A percentile compares a stretch with the other conserved stretches of the same genome.
These are phyloP conservation scores for Stichopus chloronotus DNA, from an alignment of 35 echinoderm and acorn worm genomes.

Conservation along the genomic window DNA sequence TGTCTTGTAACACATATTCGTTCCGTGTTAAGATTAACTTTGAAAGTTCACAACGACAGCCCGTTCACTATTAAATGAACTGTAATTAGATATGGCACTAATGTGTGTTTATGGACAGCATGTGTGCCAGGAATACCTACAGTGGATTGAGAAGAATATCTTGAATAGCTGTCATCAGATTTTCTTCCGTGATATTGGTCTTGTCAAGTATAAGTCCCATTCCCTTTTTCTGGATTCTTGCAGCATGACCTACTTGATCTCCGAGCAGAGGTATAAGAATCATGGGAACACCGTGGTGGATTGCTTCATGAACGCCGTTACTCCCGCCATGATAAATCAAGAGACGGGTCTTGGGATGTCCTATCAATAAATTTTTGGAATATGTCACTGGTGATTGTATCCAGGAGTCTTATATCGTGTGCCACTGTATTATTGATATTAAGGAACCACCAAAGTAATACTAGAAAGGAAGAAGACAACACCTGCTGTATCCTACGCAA, in stretches of 20 bases:
- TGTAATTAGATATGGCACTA: neutral
- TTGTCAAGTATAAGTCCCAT: slow-evolving; percentile 5
- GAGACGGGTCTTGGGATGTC: slow-evolving; percentile 33
- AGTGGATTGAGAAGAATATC: neutral
- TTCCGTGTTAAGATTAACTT: no score
- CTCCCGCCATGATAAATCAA: slow-evolving; percentile 47
- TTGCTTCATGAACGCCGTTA: slow-evolving; percentile 45
- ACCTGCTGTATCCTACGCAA: no score
- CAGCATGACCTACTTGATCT: slow-evolving; percentile 45
- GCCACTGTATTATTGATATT: neutral
- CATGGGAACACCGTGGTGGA: slow-evolving; percentile 56
- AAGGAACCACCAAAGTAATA: neutral
- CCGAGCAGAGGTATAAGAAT: slow-evolving; percentile 45
- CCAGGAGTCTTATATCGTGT: neutral
- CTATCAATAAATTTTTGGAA: neutral
- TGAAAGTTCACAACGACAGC: no score
- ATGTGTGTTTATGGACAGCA: neutral
- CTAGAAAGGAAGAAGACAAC: no score
- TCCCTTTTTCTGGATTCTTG: slow-evolving; percentile 14
- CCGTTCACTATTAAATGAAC: no score
- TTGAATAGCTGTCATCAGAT: neutral
- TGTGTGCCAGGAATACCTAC: neutral
- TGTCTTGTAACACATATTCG: no score
- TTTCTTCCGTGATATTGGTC: slow-evolving; percentile 1
- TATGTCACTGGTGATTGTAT: neutral